Base-by-base conservation (phyloP, 2,113 vertebrate species). In the Peromyscus polionotus region DNA sequence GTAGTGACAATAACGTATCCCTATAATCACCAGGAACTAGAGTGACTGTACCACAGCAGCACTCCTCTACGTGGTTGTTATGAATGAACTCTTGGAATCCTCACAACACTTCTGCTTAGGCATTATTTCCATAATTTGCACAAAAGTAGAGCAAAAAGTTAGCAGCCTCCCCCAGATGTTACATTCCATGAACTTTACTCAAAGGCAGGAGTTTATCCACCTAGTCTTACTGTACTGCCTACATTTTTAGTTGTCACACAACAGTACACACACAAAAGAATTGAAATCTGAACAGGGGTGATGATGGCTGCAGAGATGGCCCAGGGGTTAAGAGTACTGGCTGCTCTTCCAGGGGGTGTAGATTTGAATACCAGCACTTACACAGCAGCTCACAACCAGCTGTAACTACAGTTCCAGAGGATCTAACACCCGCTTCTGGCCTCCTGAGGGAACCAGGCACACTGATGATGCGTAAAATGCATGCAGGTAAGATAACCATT, bases 161-260 rank as follows among this genome's bases (percentile, higher is more conserved):
- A 91, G 63, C 77, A 84, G 88, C 79, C 96, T 94, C 42, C n/a
- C 95, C 65, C 83, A 87, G 61, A 75, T 90, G n/a, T 95, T 76
- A 42, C 31, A 95, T 13, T 73, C 83, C 57, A 72, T 42, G 88
- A 83, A 91, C 39, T 42, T 42, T 2, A 42, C 39, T 42, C 39
- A 94, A 51, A 84, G 93, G 22, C 65, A 93, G 90, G 89, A 95
- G 97, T 84, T 95, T 75, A 95, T 93, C 39, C 57, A 94, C 39
- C 68, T 31, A 26, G 68, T 77, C 77, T 94, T 91, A 81, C 3
- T 72, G 70, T 3, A 36, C 3, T 42, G 9, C 81, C 97, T 75
- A 93, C 86, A 91, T 91, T 95, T 36, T 84, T 93, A 79, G 61
- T 77, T 9, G 39, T 17, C 20, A 85, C 7, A 90, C 19, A 73